Evolutionary conservation across 2,888 invertebrate genomes (phyloP).

Genomic region (Dicyrtoma fusca): DNA sequence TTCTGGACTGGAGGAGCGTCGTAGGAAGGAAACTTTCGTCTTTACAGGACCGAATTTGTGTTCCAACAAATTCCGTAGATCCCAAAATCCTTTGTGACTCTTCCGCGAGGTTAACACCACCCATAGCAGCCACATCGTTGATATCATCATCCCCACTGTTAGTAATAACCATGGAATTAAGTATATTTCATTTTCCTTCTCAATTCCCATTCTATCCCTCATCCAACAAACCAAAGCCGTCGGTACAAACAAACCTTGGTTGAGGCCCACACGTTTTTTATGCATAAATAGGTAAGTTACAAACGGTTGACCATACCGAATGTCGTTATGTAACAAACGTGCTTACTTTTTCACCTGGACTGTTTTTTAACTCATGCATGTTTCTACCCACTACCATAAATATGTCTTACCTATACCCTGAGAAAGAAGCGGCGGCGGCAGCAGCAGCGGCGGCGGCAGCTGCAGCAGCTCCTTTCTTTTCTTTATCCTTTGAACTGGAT

Average conservation of each 20-base stretch:
- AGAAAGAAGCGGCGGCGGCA: slow-evolving; percentile 62
- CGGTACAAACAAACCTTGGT: no score
- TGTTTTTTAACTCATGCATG: not conserved
- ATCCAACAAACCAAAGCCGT: no score
- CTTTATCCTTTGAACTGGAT: slow-evolving; percentile 74
- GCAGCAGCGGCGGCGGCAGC: slow-evolving; percentile 60
- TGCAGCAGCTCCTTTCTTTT: slow-evolving; percentile 65
- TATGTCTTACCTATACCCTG: slow-evolving; percentile 62
- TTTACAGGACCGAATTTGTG: slow-evolving; percentile 87
- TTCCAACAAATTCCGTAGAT: slow-evolving; percentile 84
- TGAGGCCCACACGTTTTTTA: no score
- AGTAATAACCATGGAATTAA: slow-evolving; percentile 5
- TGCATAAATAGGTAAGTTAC: no score
- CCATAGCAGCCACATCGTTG: slow-evolving; percentile 99
- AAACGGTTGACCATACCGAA: no score
- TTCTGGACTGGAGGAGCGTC: slow-evolving; percentile 62
- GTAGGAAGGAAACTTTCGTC: slow-evolving; percentile 86
- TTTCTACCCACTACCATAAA: not conserved
- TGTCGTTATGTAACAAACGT: not conserved
- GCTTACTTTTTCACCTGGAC: not conserved
- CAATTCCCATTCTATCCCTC: no score
- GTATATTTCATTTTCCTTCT: no score
- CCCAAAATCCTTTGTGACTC: slow-evolving; percentile 93
- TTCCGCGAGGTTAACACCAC: slow-evolving; percentile 95
- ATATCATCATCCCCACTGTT: slow-evolving; percentile 89